phyloP scores from a whole-genome alignment of 2,113 vertebrate species.

The Prionailurus viverrinus region DNA sequence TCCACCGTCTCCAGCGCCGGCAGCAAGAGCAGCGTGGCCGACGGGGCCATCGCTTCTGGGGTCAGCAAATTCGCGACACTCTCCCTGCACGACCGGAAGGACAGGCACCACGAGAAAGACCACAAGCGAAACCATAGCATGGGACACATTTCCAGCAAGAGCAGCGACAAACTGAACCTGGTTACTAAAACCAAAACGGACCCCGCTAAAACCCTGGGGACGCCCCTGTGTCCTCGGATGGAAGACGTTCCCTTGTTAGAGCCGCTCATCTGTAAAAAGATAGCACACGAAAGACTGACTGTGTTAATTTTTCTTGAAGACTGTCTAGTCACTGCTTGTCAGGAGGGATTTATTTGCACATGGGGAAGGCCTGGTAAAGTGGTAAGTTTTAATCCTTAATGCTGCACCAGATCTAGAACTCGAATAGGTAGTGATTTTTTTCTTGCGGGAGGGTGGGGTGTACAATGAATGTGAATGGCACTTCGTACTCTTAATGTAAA shows the following conservation, averaged over 20 bases:
- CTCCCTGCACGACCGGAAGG: conserved; percentile 97
- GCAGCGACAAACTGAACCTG: conserved; percentile 98
- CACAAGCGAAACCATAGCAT: conserved; percentile 99
- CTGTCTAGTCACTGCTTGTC: conserved; percentile 99
- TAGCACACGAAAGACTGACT: conserved; percentile 99
- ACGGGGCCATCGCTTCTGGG: conserved; percentile 94
- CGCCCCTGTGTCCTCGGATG: conserved; percentile 96
- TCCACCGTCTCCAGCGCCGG: conserved; percentile 92
- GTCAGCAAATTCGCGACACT: conserved; percentile 98
- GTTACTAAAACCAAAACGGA: conserved; percentile 94
- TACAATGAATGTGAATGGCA: conserved; percentile 90
- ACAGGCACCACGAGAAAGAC: conserved; percentile 97
- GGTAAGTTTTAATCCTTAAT: conserved; percentile 96
- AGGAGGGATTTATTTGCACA: conserved; percentile 99
- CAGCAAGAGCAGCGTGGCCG: conserved; percentile 95
- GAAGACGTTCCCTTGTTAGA: conserved; percentile 98
- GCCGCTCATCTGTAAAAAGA: conserved; percentile 99
- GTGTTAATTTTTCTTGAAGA: conserved; percentile 99
- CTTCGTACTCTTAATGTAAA: conserved; percentile 91
- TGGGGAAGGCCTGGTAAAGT: conserved; percentile 99
- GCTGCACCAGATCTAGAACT: conserved; percentile 89
- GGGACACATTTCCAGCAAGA: conserved; percentile 99
- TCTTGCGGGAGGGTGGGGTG: conserved; percentile 77
- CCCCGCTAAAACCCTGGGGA: conserved; percentile 97
- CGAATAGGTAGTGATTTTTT: conserved; percentile 85